Evolutionary conservation across 64 coral and sea anemone genomes (phyloP), one percentile per base, ranked within the genome.

Genomic region (Pachyseris speciosa): DNA sequence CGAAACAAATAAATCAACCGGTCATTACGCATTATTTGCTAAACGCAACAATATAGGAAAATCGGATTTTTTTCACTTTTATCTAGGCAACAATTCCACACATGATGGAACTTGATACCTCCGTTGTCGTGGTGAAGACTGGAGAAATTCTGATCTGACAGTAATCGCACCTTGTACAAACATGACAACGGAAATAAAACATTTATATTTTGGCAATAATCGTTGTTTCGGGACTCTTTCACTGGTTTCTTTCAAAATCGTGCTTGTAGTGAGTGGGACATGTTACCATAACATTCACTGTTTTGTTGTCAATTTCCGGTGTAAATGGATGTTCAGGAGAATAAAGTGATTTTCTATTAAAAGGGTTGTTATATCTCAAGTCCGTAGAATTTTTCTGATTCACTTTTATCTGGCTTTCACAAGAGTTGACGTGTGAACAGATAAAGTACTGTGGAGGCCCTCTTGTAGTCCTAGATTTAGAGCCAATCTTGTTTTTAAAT

Each of bases 121-220:
- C 45, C 24, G 20, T 10, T 45, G 19, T 74, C 5, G 9, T 11
- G n/a, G 33, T n/a, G n/a, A 27, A 69, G 37, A 39, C 19, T 72
- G 19, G 34, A 24, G 16, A n/a, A 3, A 12, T 76, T 16, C 20
- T 4, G 16, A 76, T 27, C 15, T 51, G 73, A 15, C 42, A 32
- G 42, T 76, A 76, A 76, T 51, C 28, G 42, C 49, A 50, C 43
- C 26, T 40, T 50, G 73, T 48, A 76, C 59, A 64, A 50, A 76
- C 42, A 76, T 28, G 13, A 43, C 7, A 15, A 76, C 11, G 42
- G 73, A 50, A 76, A 76, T 50, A 25, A 3, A 27, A 24, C 73
- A 50, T 76, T 49, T 20, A 50, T 13, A 49, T 75, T 75, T 44
- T 29, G 27, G n/a, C 25, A 32, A 13, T 50, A 76, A 28, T 2